Conservation (phyloP, 2,113 vertebrate genomes). For the Hippocampus zosterae region DNA sequence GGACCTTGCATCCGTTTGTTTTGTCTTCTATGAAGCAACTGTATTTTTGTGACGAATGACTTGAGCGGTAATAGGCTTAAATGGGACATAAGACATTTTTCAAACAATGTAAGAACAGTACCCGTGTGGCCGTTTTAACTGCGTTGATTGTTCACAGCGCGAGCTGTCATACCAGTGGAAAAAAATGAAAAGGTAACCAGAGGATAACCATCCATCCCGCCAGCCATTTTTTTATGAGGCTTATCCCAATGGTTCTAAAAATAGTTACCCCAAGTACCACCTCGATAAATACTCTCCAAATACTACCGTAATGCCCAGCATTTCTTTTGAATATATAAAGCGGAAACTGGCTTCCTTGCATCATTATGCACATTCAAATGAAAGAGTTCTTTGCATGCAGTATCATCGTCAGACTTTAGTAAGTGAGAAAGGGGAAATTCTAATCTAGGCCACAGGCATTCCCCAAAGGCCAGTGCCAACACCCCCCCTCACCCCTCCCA, state of each 20-base stretch:
- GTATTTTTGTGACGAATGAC: neutral
- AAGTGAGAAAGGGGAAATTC: constrained; percentile 61
- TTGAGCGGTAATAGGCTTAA: neutral
- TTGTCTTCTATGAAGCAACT: neutral
- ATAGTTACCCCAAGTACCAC: too few relatives aligned
- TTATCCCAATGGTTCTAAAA: too few relatives aligned
- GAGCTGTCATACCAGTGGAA: neutral
- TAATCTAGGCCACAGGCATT: constrained; percentile 49
- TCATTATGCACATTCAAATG: neutral
- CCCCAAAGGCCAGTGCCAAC: constrained; percentile 47
- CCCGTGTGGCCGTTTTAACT: too few relatives aligned
- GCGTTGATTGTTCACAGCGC: neutral
- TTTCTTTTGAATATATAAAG: too few relatives aligned
- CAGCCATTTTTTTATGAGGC: too few relatives aligned
- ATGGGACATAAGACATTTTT: neutral
- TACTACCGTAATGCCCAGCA: neutral
- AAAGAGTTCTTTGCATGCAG: constrained; percentile 20
- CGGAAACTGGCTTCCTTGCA: neutral
- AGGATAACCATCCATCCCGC: too few relatives aligned
- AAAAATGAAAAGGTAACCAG: too few relatives aligned
- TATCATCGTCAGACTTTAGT: constrained; percentile 27
- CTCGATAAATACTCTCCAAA: neutral
- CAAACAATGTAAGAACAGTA: too few relatives aligned
- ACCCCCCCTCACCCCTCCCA: constrained; percentile 59
- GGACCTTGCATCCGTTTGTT: neutral